Evolutionary conservation across 2,113 vertebrate genomes (phyloP).

Genomic region (Antigone vipio): DNA sequence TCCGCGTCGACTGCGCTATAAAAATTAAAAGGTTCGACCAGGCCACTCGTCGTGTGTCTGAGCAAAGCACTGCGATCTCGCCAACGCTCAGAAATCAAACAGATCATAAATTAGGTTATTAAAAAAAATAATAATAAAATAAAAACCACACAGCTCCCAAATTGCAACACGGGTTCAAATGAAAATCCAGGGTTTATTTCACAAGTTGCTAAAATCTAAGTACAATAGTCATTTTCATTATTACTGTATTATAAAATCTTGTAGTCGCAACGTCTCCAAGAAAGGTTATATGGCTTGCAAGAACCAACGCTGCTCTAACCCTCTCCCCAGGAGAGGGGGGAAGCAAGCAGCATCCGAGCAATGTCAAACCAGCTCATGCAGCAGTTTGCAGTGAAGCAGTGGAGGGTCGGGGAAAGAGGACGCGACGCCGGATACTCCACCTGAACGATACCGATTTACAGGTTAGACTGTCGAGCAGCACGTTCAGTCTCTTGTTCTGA

Average conservation of each 20-base stretch:
- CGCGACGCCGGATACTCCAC: neutral
- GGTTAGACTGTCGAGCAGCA: neutral
- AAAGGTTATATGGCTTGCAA: constrained; percentile 51
- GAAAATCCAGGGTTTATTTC: constrained; percentile 60
- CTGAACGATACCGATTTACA: neutral
- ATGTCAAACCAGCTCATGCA: constrained; percentile 1
- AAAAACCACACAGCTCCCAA: constrained; percentile 7
- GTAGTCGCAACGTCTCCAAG: neutral
- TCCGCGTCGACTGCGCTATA: neutral
- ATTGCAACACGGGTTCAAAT: neutral
- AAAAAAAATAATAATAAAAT: neutral
- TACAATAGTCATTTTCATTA: neutral
- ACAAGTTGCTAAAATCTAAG: constrained; percentile 48
- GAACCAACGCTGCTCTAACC: constrained; percentile 10
- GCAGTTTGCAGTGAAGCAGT: neutral
- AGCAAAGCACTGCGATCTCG: neutral
- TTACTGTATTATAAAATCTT: neutral
- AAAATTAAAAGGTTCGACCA: neutral
- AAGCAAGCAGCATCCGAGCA: neutral
- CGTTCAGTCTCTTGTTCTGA: neutral
- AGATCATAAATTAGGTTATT: neutral
- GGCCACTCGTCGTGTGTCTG: neutral
- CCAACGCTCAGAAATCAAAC: neutral
- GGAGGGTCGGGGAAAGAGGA: neutral
- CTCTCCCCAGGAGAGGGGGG: constrained; percentile 48